phyloP scores from a whole-genome alignment of 2,888 invertebrate genomes.

The Malachius bipustulatus region DNA sequence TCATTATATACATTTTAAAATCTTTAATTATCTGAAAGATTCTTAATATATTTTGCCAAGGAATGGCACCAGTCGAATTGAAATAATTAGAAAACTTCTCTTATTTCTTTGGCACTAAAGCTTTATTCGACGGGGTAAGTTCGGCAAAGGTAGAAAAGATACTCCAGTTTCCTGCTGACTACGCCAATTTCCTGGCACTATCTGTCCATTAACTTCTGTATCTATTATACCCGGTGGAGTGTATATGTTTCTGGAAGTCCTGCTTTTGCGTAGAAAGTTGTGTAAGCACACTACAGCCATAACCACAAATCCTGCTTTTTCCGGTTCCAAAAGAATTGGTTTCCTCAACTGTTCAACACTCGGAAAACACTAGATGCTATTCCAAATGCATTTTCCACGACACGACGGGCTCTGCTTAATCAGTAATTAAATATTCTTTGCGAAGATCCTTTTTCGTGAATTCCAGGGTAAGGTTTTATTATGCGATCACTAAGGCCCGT shows the following conservation, averaged over 20 bases:
- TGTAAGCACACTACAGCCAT: constrained; percentile 19
- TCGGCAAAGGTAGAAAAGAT: constrained; percentile 16
- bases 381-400: constrained; percentile 22
- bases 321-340: constrained; percentile 21
- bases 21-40: no score
- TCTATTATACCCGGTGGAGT: constrained; percentile 19
- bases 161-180: constrained; percentile 14
- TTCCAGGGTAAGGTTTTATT: constrained; percentile 19
- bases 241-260: constrained; percentile 15
- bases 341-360: constrained; percentile 19
- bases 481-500: no score
- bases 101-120: no score
- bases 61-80: no score
- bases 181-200: constrained; percentile 20
- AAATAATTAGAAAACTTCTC: no score
- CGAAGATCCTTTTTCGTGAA: constrained; percentile 5
- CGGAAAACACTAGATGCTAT: constrained; percentile 17
- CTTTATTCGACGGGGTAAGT: constrained; percentile 18
- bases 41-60: no score
- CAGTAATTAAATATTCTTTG: constrained; percentile 24
- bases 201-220: neutral
- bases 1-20: no score
- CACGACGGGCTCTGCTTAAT: constrained; percentile 17
- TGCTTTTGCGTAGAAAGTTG: constrained; percentile 21
- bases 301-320: constrained; percentile 19